These are phyloP conservation scores for Semaprochilodus insignis DNA, from an alignment of 2,797 vertebrate genomes.

Conservation along the genomic window DNA sequence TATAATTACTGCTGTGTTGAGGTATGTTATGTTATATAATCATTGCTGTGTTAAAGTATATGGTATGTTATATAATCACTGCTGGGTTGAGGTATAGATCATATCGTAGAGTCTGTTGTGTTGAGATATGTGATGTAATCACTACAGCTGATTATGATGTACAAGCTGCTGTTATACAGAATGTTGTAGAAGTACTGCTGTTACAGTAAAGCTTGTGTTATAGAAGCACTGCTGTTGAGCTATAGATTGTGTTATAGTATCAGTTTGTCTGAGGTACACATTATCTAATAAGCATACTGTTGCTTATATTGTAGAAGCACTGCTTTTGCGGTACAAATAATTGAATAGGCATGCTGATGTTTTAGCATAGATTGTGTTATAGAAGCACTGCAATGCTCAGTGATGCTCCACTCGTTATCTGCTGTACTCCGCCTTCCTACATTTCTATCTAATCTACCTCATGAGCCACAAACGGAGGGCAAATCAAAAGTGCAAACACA, in stretches of 20 bases:
- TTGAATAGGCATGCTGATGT: too few relatives aligned
- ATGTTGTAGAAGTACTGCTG: not conserved
- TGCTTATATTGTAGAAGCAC: not conserved
- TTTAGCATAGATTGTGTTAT: not conserved
- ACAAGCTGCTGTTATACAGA: too few relatives aligned
- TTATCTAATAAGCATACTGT: not conserved
- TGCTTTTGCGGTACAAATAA: too few relatives aligned
- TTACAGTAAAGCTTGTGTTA: not conserved
- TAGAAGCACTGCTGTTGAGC: not conserved
- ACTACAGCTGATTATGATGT: not conserved
- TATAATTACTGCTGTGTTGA: too few relatives aligned
- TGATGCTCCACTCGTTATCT: not conserved
- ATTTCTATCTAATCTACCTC: constrained; percentile 20
- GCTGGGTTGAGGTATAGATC: too few relatives aligned
- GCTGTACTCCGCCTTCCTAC: constrained; percentile 10
- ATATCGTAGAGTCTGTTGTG: too few relatives aligned
- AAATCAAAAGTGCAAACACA: not conserved
- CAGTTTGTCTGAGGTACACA: too few relatives aligned
- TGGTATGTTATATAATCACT: too few relatives aligned
- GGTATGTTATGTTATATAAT: too few relatives aligned
- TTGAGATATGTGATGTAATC: not conserved
- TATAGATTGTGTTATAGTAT: not conserved
- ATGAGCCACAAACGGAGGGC: constrained; percentile 4
- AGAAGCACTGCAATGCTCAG: not conserved
- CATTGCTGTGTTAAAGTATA: too few relatives aligned